Base-by-base conservation (phyloP, 2,888 invertebrate genomes). In the Hecatera dysodea region DNA sequence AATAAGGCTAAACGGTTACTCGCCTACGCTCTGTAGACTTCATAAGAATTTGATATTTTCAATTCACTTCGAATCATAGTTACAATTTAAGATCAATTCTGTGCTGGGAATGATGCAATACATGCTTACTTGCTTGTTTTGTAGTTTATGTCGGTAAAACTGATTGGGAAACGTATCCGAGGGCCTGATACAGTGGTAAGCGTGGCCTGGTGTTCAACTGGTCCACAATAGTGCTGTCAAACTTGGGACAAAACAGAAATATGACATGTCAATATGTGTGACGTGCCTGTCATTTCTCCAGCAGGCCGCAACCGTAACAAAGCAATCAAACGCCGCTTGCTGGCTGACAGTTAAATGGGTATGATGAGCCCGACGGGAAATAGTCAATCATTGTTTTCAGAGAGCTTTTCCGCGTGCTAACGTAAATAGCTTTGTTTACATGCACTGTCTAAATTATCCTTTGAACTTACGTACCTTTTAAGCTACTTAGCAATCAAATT, bases 361-460 rank as follows among this genome's bases (percentile, higher is more conserved):
- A 33, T 70, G 5, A 44, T 33, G 15, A 9, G 33, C 61, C 17
- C 12, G n/a, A 33, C 17, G 29, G 39, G 24, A 57, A 33, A 48
- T 57, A 42, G n/a, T 33, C 39, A 50, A n/a, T 17, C 39, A 17
- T 50, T 72, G 24, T 73, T 72, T 50, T 12, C 15, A 2, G 36
- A 39, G 19, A 39, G 15, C 15, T 22, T 19, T 55, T 19, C 8
- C 19, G 12, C 19, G 22, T 55, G 27, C 7, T 27, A 7, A n/a
- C 24, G 19, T 36, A n/a, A 19, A 24, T 27, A 44, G 53, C 7
- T 22, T 36, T 27, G 27, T 36, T 19, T 71, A 8, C 29, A 2
- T 33, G 33, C 17, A 9, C 7, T n/a, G 6, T 27, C 2, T 6
- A 27, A 48, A 46, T 68, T 12, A 53, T 2, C 27, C 27, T 44